Conservation (phyloP, 1,140 invertebrate genomes). For the Stenopsyche tienmushanensis region DNA sequence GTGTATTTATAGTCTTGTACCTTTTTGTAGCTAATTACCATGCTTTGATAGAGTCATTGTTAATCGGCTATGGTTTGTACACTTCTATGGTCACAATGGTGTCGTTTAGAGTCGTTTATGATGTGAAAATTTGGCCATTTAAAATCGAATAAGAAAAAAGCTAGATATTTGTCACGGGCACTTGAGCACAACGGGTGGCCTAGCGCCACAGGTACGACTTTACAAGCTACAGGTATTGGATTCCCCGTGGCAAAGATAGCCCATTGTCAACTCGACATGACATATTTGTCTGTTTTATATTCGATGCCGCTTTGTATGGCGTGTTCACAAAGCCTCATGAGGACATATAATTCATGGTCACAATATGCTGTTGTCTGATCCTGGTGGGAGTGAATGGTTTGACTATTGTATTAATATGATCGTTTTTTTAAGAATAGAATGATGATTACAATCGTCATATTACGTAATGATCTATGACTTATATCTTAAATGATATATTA, state of each 20-base stretch:
- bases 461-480: no score
- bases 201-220: slow-evolving; percentile 20
- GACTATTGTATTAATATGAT: no score
- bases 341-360: no score
- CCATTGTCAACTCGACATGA: slow-evolving; percentile 21
- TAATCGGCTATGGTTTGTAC: background rate
- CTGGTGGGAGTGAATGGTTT: background rate
- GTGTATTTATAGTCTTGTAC: no score
- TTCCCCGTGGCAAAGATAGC: slow-evolving; percentile 8
- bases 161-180: slow-evolving; percentile 21
- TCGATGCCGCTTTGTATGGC: slow-evolving; percentile 1
- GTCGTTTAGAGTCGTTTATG: slow-evolving; percentile 11
- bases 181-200: slow-evolving; percentile 17
- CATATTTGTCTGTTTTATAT: slow-evolving; percentile 12
- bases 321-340: slow-evolving; percentile 9
- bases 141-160: slow-evolving; percentile 3
- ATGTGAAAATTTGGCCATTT: slow-evolving; percentile 26
- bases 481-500: no score
- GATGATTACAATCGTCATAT: no score
- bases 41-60: background rate
- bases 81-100: background rate
- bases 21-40: background rate
- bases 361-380: background rate
- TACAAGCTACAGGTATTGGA: slow-evolving; percentile 15
- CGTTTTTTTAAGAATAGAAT: no score